Percentiles rank a stretch among this genome's conserved stretches.
phyloP scores from a whole-genome alignment of 2,888 invertebrate species.

The Papilio elwesi region DNA sequence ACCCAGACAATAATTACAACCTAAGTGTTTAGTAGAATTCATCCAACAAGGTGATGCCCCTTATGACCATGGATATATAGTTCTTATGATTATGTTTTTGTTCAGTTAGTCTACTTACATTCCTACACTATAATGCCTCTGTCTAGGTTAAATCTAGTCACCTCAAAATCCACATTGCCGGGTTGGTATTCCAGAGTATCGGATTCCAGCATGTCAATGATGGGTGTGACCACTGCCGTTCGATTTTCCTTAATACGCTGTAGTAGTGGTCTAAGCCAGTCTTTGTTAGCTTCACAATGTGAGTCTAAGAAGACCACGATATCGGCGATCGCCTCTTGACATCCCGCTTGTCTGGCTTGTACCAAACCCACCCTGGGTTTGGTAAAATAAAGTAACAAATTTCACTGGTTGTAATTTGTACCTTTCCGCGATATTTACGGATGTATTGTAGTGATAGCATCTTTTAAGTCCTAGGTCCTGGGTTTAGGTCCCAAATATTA shows the following conservation, averaged over 20 bases:
- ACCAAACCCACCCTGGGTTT: conserved; percentile 91
- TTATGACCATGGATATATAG: background rate
- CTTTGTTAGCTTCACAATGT: conserved; percentile 91
- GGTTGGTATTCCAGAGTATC: conserved; percentile 80
- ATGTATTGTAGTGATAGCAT: no score
- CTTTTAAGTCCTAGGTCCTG: no score
- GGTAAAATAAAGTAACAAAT: conserved; percentile 84
- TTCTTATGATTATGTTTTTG: background rate
- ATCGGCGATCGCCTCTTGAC: conserved; percentile 89
- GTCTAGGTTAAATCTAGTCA: conserved; percentile 44
- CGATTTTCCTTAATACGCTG: conserved; percentile 88
- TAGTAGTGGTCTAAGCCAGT: conserved; percentile 95
- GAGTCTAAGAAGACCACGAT: conserved; percentile 94
- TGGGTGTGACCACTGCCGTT: conserved; percentile 93
- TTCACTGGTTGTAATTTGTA: background rate
- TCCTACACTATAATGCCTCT: conserved; percentile 3
- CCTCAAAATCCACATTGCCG: conserved; percentile 59
- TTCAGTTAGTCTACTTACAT: conserved; percentile 11
- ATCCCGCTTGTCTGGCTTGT: conserved; percentile 91
- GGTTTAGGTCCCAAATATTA: no score
- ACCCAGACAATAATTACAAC: conserved; percentile 1
- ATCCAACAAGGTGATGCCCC: background rate
- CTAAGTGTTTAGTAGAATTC: conserved; percentile 2
- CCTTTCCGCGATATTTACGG: background rate
- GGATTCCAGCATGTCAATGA: conserved; percentile 95